A percentile compares a stretch with the other conserved stretches of the same genome.
Evolutionary conservation across 2,113 vertebrate genomes (phyloP).

Genomic region (Myotis davidii): DNA sequence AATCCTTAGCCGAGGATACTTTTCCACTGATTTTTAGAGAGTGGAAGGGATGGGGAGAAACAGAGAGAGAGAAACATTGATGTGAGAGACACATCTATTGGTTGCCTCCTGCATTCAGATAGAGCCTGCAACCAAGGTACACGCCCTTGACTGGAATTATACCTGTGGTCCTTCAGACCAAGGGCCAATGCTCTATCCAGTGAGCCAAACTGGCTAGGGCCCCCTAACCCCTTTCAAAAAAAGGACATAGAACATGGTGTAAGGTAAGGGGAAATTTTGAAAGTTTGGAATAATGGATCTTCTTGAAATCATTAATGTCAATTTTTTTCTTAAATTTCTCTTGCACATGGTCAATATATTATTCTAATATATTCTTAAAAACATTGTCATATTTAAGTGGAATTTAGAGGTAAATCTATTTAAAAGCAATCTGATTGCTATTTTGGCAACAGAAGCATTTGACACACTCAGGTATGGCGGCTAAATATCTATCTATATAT

Average conservation of each 20-base stretch:
- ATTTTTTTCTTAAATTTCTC: slow-evolving; percentile 32
- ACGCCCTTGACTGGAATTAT: no score
- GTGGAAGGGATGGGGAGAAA: no score
- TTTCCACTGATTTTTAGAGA: no score
- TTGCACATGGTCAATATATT: not conserved
- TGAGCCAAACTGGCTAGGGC: no score
- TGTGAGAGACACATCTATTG: no score
- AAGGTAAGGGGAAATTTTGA: not conserved
- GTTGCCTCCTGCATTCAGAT: no score
- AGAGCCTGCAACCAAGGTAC: no score
- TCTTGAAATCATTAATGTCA: not conserved
- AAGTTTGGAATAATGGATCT: not conserved
- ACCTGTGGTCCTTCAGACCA: no score
- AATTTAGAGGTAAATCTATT: slow-evolving; percentile 17
- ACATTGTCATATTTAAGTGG: not conserved
- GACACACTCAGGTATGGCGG: not conserved
- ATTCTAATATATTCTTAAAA: slow-evolving; percentile 29
- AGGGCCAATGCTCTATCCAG: no score
- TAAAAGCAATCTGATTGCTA: not conserved
- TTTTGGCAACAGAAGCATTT: not conserved
- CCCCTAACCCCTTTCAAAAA: not conserved
- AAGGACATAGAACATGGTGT: not conserved
- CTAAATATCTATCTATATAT: not conserved
- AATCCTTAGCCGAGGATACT: no score
- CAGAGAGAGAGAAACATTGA: no score